phyloP scores from a whole-genome alignment of 2,797 vertebrate species.

The Luscinia luscinia region DNA sequence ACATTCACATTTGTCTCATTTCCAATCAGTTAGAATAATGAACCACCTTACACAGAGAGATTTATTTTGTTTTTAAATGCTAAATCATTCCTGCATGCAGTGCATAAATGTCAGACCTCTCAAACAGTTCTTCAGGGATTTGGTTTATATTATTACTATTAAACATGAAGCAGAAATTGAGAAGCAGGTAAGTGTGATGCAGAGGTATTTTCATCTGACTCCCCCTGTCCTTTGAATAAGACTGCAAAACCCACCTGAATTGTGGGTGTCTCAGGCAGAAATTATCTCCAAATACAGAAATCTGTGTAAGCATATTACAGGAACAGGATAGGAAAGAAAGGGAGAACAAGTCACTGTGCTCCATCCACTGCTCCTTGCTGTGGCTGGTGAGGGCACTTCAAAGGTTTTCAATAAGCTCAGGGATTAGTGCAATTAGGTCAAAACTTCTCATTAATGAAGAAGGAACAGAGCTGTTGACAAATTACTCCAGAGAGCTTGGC shows the following conservation, averaged over 20 bases:
- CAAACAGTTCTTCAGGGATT: not conserved
- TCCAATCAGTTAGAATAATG: not conserved
- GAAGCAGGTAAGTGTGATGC: not conserved
- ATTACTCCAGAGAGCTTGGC: not conserved
- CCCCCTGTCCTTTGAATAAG: not conserved
- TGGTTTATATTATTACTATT: not conserved
- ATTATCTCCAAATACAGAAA: not conserved
- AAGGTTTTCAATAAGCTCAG: not conserved
- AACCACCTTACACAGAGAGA: not conserved
- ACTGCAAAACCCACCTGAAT: not conserved
- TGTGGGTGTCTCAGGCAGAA: not conserved
- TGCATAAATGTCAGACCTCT: not conserved
- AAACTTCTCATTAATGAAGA: not conserved
- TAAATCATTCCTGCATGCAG: conserved; percentile 8
- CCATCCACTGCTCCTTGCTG: not conserved
- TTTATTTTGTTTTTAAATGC: conserved; percentile 39
- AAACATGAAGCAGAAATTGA: conserved; percentile 6
- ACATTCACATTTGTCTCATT: not conserved
- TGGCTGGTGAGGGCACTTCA: not conserved
- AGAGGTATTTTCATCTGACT: not conserved
- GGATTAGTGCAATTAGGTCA: not conserved
- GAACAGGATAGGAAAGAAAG: not conserved
- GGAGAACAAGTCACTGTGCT: not conserved
- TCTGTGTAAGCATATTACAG: not conserved
- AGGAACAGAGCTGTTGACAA: not conserved